phyloP scores from a whole-genome alignment of 2,888 invertebrate genomes.

The Polydrusus tereticollis region DNA sequence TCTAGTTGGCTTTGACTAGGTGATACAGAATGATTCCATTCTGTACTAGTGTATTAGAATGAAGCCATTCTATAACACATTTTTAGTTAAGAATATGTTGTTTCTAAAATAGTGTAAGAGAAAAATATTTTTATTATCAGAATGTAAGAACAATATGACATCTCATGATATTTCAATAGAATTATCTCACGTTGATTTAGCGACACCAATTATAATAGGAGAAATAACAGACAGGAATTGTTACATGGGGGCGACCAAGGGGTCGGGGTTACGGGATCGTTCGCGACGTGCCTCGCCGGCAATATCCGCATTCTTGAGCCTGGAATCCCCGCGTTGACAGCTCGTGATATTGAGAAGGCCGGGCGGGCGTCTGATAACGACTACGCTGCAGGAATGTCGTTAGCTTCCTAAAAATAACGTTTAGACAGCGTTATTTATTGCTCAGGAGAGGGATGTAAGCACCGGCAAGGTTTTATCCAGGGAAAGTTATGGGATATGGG shows the following conservation, averaged over 20 bases:
- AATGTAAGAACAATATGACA: background rate
- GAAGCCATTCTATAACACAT: no score
- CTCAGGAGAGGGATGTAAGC: conserved; percentile 56
- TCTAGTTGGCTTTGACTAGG: no score
- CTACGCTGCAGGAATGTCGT: conserved; percentile 67
- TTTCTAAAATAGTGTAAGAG: no score
- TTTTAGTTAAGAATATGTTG: no score
- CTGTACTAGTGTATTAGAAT: no score
- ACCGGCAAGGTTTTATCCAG: conserved; percentile 53
- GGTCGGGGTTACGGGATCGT: conserved; percentile 32
- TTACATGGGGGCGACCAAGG: conserved; percentile 16
- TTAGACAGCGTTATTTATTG: conserved; percentile 68
- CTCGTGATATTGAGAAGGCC: conserved; percentile 57
- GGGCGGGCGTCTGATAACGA: conserved; percentile 64
- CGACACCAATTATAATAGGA: conserved; percentile 41
- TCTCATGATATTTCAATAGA: conserved; percentile 1
- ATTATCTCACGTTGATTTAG: conserved; percentile 43
- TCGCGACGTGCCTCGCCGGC: conserved; percentile 57
- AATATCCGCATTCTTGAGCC: conserved; percentile 65
- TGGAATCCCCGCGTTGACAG: conserved; percentile 60
- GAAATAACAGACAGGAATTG: conserved; percentile 43
- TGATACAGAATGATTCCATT: no score
- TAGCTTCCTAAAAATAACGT: conserved; percentile 68
- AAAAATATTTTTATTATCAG: no score
- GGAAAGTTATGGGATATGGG: conserved; percentile 58